Conservation (phyloP, 2,113 vertebrate species). For the Rhinolophus sinicus region DNA sequence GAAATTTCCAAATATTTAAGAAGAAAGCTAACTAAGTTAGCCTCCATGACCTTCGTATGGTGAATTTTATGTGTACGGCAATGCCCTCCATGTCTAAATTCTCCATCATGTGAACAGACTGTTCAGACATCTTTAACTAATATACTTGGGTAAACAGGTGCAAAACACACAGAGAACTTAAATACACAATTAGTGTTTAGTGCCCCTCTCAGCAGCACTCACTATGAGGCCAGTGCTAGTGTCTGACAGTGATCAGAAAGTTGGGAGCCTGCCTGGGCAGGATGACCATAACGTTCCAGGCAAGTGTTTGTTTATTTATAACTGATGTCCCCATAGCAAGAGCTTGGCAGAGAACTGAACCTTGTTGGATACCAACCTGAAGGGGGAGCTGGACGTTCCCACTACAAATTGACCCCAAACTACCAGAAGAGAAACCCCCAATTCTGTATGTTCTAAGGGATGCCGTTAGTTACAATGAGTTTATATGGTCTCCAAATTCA, state of each 20-base stretch:
- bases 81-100: neutral
- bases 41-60: neutral
- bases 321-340: conserved; percentile 69
- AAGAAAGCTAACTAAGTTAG: neutral
- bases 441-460: neutral
- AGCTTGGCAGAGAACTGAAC: conserved; percentile 62
- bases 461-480: neutral
- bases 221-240: conserved; percentile 14
- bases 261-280: conserved; percentile 63
- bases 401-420: conserved; percentile 15
- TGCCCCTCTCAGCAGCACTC: neutral
- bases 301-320: conserved; percentile 76
- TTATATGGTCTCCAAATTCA: neutral
- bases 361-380: conserved; percentile 48
- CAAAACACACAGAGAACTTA: neutral
- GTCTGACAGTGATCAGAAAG: conserved; percentile 57
- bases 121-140: conserved; percentile 31
- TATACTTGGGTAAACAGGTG: neutral
- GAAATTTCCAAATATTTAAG: conserved; percentile 32
- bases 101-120: neutral
- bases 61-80: neutral
- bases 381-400: conserved; percentile 64
- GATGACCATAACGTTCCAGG: conserved; percentile 57
- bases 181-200: neutral
- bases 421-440: neutral